These are phyloP conservation scores for Camponotus floridanus DNA, from an alignment of 1,140 invertebrate species.

Conservation along the genomic window DNA sequence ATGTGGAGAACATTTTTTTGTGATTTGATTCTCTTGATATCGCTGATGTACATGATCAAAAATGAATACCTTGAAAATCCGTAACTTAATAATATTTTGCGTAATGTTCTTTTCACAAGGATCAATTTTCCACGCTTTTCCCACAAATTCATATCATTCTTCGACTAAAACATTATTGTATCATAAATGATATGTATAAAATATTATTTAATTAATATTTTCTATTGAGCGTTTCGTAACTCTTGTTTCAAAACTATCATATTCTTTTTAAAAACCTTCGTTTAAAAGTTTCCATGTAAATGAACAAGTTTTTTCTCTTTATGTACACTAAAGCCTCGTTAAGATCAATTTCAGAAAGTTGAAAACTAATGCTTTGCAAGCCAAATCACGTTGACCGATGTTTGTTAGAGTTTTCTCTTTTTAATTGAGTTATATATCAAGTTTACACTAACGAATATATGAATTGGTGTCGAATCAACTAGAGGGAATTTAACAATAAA, in stretches of 20 bases:
- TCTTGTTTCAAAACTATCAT: neutral
- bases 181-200: neutral
- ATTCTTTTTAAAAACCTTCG: constrained; percentile 18
- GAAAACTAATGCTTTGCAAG: constrained; percentile 21
- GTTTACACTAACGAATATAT: constrained; percentile 32
- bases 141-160: constrained; percentile 3
- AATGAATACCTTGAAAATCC: neutral
- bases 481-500: neutral
- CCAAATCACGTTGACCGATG: constrained; percentile 8
- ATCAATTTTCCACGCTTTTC: neutral
- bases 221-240: constrained; percentile 24
- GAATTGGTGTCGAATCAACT: neutral
- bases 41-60: neutral
- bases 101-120: neutral
- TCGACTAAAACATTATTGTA: constrained; percentile 1
- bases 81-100: neutral
- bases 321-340: constrained; percentile 24
- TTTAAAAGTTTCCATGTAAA: constrained; percentile 28
- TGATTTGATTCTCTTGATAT: neutral
- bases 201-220: constrained; percentile 41
- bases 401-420: constrained; percentile 20
- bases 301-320: constrained; percentile 32
- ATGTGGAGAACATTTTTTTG: neutral
- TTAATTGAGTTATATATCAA: neutral
- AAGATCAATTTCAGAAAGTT: constrained; percentile 30